Conservation (phyloP, 2,797 vertebrate species). For the Aselliscus stoliczkanus region DNA sequence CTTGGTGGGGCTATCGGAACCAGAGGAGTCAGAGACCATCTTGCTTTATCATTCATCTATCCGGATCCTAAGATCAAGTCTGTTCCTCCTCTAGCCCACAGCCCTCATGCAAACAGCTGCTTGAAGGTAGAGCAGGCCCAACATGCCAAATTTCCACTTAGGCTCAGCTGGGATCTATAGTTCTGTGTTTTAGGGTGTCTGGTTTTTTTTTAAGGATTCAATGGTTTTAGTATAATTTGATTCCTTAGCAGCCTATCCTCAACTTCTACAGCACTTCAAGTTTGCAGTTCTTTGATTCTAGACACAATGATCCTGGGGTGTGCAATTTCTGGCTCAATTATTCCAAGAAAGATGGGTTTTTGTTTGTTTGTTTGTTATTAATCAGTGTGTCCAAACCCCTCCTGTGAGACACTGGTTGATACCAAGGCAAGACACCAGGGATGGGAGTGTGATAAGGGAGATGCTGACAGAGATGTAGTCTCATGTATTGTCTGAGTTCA, state of each 20-base stretch:
- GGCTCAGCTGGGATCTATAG: slow-evolving; percentile 17
- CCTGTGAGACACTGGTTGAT: neutral
- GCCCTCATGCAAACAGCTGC: neutral
- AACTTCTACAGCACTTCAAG: neutral
- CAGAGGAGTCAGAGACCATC: neutral
- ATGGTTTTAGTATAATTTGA: slow-evolving; percentile 11
- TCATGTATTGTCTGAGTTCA: neutral
- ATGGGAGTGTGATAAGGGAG: too few relatives aligned
- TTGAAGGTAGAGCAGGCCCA: neutral
- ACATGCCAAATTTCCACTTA: neutral
- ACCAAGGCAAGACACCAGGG: accelerated
- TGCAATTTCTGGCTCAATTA: neutral
- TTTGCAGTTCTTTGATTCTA: slow-evolving; percentile 41
- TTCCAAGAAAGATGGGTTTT: neutral
- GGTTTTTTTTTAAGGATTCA: neutral
- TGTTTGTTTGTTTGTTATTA: neutral
- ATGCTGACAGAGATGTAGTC: too few relatives aligned
- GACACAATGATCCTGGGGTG: neutral
- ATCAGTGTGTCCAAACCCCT: neutral
- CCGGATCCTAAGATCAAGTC: neutral
- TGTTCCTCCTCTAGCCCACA: neutral
- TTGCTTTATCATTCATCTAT: neutral
- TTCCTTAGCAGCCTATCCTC: neutral
- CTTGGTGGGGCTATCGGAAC: too few relatives aligned
- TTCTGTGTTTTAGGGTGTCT: neutral